phyloP scores from a whole-genome alignment of 2,797 vertebrate genomes.

The Cyprinella venusta region DNA sequence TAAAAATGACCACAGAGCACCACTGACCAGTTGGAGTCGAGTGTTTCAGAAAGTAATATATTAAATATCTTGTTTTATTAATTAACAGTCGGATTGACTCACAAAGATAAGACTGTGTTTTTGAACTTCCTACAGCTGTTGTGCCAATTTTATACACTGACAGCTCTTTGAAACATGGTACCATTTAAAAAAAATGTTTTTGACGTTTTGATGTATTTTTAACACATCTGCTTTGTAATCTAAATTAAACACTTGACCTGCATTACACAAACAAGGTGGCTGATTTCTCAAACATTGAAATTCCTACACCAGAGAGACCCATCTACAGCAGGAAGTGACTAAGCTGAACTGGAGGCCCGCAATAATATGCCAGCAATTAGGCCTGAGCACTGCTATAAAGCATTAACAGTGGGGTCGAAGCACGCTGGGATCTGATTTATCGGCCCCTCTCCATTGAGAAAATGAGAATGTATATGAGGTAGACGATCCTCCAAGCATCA shows the following conservation, averaged over 20 bases:
- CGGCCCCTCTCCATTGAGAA: slow-evolving; percentile 56
- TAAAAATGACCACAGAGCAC: neutral
- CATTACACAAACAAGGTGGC: slow-evolving; percentile 26
- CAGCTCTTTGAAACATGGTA: slow-evolving; percentile 8
- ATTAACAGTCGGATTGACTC: neutral
- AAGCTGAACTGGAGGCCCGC: slow-evolving; percentile 40
- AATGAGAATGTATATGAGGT: slow-evolving; percentile 59
- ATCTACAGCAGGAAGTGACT: slow-evolving; percentile 32
- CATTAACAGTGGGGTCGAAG: slow-evolving; percentile 45
- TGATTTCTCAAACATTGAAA: slow-evolving; percentile 29
- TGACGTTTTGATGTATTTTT: slow-evolving; percentile 13
- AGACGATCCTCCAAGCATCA: slow-evolving; percentile 30
- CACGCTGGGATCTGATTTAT: slow-evolving; percentile 53
- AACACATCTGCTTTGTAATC: slow-evolving; percentile 16
- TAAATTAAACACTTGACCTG: slow-evolving; percentile 30
- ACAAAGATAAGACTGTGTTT: slow-evolving; percentile 3
- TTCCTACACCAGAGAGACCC: neutral
- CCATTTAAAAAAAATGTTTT: neutral
- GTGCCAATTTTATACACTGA: neutral
- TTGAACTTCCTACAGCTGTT: neutral
- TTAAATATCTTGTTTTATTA: neutral
- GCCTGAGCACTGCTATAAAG: slow-evolving; percentile 57
- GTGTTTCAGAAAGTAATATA: neutral
- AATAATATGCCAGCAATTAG: slow-evolving; percentile 56
- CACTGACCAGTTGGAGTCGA: neutral